phyloP scores from a whole-genome alignment of 2,888 invertebrate species.

The Mythimna loreyi region DNA sequence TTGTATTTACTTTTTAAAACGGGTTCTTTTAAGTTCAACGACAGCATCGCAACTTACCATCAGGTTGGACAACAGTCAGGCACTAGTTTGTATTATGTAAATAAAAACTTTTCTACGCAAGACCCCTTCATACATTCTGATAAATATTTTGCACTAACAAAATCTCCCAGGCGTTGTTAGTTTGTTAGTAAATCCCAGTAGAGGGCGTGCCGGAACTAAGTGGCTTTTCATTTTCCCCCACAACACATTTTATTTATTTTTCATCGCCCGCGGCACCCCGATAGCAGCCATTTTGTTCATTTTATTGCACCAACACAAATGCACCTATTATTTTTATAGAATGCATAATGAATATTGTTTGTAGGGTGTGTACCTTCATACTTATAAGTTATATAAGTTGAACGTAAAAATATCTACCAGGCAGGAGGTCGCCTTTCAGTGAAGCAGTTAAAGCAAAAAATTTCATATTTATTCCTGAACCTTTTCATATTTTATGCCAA shows the following conservation, averaged over 20 bases:
- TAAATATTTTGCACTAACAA: constrained; percentile 27
- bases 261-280: constrained; percentile 85
- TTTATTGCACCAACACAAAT: constrained; percentile 85
- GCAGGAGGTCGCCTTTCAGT: too few species aligned
- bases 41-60: too few species aligned
- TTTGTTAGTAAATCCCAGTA: constrained; percentile 73
- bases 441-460: too few species aligned
- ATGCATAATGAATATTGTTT: constrained; percentile 73
- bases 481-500: too few species aligned
- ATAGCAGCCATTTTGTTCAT: constrained; percentile 86
- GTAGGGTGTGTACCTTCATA: constrained; percentile 38
- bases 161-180: constrained; percentile 57
- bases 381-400: neutral
- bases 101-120: neutral
- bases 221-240: constrained; percentile 84
- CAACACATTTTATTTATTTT: constrained; percentile 88
- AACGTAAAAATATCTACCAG: too few species aligned
- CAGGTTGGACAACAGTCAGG: too few species aligned
- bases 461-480: too few species aligned
- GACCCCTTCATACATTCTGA: constrained; percentile 18
- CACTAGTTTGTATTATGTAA: too few species aligned
- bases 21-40: too few species aligned
- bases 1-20: too few species aligned
- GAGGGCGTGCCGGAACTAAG: constrained; percentile 82
- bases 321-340: constrained; percentile 83